Conservation (phyloP, 2,888 invertebrate genomes). For the Mayetiola destructor region DNA sequence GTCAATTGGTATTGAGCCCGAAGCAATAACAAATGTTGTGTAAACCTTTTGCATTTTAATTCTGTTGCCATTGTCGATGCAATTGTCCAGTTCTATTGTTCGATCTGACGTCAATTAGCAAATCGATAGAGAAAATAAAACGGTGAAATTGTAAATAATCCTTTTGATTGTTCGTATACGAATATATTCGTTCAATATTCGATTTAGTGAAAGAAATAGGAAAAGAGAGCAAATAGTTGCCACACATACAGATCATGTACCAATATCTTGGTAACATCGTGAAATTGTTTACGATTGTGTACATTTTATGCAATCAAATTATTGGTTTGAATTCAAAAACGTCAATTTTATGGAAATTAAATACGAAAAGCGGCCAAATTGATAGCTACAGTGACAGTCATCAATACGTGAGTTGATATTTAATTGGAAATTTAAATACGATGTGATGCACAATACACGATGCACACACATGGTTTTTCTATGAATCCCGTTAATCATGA, state of each 20-base stretch:
- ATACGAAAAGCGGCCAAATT: conserved; percentile 58
- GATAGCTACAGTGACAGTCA: conserved; percentile 6
- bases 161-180: too few relatives aligned
- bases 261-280: background rate
- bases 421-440: conserved; percentile 3
- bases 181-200: background rate
- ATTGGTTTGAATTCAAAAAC: conserved; percentile 31
- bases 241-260: too few relatives aligned
- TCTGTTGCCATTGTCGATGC: too few relatives aligned
- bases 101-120: background rate
- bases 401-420: conserved; percentile 36
- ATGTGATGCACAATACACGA: background rate
- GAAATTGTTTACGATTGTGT: background rate
- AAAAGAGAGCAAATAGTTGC: background rate
- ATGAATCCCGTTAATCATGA: too few relatives aligned
- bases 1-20: background rate
- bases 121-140: background rate
- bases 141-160: background rate
- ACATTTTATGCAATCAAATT: conserved; percentile 1
- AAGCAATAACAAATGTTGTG: conserved; percentile 1
- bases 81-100: background rate
- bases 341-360: conserved; percentile 70
- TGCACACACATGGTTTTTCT: too few relatives aligned
- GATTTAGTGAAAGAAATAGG: background rate
- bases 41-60: too few relatives aligned